Conservation (phyloP, 1,140 invertebrate genomes). For the Drosophila equinoxialis region DNA sequence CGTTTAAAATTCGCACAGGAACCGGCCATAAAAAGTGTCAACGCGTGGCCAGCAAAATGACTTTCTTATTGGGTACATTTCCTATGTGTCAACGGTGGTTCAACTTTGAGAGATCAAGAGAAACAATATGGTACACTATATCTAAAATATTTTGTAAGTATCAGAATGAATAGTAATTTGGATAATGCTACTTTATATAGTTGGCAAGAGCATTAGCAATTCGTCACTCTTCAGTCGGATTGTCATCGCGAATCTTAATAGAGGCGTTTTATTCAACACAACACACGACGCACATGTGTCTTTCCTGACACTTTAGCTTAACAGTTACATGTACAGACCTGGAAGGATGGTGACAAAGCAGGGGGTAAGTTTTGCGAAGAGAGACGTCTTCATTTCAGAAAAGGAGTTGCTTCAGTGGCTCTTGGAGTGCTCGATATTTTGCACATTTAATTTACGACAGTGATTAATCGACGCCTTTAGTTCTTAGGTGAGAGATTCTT, state of each 20-base stretch:
- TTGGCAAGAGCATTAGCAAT: conserved; percentile 16
- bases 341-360: background rate
- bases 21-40: conserved; percentile 76
- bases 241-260: conserved; percentile 65
- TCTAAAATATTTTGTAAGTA: too few relatives aligned
- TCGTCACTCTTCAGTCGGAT: conserved; percentile 23
- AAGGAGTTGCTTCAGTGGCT: conserved; percentile 26
- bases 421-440: conserved; percentile 49
- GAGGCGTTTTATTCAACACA: conserved; percentile 72
- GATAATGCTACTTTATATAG: too few relatives aligned
- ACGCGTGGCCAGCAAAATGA: conserved; percentile 37
- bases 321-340: background rate
- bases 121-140: too few relatives aligned
- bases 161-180: too few relatives aligned
- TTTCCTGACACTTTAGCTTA: conserved; percentile 34
- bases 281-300: conserved; percentile 64
- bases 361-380: background rate
- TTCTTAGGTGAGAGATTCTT: background rate
- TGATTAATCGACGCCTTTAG: conserved; percentile 66
- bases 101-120: background rate
- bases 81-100: background rate
- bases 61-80: conserved; percentile 22
- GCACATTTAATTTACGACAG: conserved; percentile 47
- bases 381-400: conserved; percentile 52
- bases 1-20: conserved; percentile 64